These are phyloP conservation scores for Notodonta ziczac DNA, from an alignment of 2,888 invertebrate genomes.

Conservation along the genomic window DNA sequence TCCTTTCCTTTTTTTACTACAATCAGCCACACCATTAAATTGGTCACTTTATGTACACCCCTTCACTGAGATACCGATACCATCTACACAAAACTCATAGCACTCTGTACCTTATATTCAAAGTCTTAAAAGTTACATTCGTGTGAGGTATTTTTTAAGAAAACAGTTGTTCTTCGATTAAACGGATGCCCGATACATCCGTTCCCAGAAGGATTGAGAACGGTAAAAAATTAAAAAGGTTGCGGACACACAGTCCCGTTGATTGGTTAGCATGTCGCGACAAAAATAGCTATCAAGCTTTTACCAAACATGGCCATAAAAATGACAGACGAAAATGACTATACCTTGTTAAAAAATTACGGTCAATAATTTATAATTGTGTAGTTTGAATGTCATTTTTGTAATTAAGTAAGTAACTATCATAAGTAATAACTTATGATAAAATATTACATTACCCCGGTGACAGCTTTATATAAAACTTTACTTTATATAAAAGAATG, in stretches of 20 bases:
- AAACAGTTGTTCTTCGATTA: slow-evolving; percentile 58
- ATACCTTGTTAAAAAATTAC: no score
- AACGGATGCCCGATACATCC: slow-evolving; percentile 75
- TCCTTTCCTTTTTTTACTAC: slow-evolving; percentile 26
- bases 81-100: slow-evolving; percentile 14
- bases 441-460: no score
- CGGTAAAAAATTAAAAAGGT: slow-evolving; percentile 53
- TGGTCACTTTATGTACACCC: slow-evolving; percentile 39
- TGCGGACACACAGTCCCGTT: slow-evolving; percentile 38
- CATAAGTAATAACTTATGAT: no score
- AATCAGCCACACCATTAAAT: slow-evolving; percentile 40
- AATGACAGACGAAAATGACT: no score
- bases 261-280: slow-evolving; percentile 15
- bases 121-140: slow-evolving; percentile 15
- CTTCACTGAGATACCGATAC: slow-evolving; percentile 32
- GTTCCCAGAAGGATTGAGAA: slow-evolving; percentile 77
- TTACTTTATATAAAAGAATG: no score
- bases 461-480: background rate
- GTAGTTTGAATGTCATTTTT: no score
- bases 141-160: slow-evolving; percentile 20
- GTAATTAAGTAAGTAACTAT: no score
- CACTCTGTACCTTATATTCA: slow-evolving; percentile 17
- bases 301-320: background rate
- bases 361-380: no score
- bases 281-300: slow-evolving; percentile 7